Base-by-base conservation (phyloP, 2,113 vertebrate genomes). In the Pandion haliaetus region DNA sequence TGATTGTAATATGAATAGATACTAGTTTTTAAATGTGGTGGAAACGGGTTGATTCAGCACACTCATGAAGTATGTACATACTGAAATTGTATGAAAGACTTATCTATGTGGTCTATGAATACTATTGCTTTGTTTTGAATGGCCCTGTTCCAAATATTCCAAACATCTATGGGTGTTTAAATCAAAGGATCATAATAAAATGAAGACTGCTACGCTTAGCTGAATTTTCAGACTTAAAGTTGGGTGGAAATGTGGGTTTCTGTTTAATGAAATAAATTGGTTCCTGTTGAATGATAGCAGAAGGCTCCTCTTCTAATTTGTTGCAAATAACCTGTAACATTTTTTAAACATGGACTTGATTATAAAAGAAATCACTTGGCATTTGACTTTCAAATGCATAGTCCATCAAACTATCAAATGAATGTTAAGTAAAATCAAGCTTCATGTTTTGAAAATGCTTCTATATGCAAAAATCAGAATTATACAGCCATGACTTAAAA, bases 331-430 rank as follows among this genome's bases (percentile, higher is more conserved):
- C 72, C 36, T 80, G 17, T 44, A 92, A 67, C 40, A 67, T 40
- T 89, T 84, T 85, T 96, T 84, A 84, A 66, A 86, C 38, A n/a
- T 71, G 71, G 90, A 79, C 67, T 95, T 82, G 88, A 90, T 97
- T 95, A 57, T 91, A 86, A 96, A 97, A 95, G 49, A 95, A 86
- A 79, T 84, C 55, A 32, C 31, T 90, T 94, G 38, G 25, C 25
- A 94, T 98, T 97, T 98, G 96, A 97, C 96, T 97, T 98, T 95
- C 82, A 97, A 88, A 98, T 97, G 65, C 57, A 11, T 91, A 72
- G 54, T 77, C 81, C 62, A 94, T 98, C 90, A 95, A 91, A 93
- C 47, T 63, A 31, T 83, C 31, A 87, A 97, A 96, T 94, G 71
- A 97, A 97, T 98, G 93, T 94, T 97, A 96, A 94, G 59, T 97